Evolutionary conservation across 2,797 vertebrate species (phyloP).

Genomic region (Danio albolineatus): DNA sequence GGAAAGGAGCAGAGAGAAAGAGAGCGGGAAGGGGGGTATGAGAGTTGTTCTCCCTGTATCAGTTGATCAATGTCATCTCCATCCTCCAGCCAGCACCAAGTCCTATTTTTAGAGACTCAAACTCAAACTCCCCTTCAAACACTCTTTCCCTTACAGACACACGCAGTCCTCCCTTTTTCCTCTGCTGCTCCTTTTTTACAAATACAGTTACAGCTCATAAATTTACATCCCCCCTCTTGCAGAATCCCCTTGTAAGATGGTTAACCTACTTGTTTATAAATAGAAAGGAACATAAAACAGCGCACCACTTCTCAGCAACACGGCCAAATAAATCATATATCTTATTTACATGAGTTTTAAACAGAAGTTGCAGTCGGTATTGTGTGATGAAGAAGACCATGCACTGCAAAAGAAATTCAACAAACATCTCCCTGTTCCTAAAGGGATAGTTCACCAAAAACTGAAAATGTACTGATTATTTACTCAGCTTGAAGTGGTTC

Average conservation of each 20-base stretch:
- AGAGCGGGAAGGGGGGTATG: slow-evolving; percentile 33
- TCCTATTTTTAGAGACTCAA: slow-evolving; percentile 63
- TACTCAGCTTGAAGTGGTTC: too few relatives aligned
- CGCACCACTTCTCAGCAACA: background rate
- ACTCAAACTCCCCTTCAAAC: slow-evolving; percentile 45
- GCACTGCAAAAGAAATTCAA: too few relatives aligned
- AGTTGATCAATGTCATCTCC: slow-evolving; percentile 68
- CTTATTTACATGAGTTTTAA: slow-evolving; percentile 3
- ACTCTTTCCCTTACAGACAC: slow-evolving; percentile 28
- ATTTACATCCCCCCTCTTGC: background rate
- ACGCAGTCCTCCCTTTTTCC: slow-evolving; percentile 2
- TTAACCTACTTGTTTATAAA: slow-evolving; percentile 20
- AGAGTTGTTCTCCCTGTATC: slow-evolving; percentile 57
- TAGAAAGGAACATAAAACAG: slow-evolving; percentile 15
- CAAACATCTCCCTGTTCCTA: background rate
- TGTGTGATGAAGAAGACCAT: background rate
- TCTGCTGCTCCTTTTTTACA: slow-evolving; percentile 2
- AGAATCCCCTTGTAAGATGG: background rate
- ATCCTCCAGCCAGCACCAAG: slow-evolving; percentile 60
- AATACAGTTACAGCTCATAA: slow-evolving; percentile 11
- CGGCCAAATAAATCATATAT: background rate
- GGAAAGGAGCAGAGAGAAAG: slow-evolving; percentile 13
- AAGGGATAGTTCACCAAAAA: too few relatives aligned
- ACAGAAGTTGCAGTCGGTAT: background rate
- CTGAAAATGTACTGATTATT: too few relatives aligned